phyloP scores from a whole-genome alignment of 2,113 vertebrate genomes.

The Syngnathus floridae region DNA sequence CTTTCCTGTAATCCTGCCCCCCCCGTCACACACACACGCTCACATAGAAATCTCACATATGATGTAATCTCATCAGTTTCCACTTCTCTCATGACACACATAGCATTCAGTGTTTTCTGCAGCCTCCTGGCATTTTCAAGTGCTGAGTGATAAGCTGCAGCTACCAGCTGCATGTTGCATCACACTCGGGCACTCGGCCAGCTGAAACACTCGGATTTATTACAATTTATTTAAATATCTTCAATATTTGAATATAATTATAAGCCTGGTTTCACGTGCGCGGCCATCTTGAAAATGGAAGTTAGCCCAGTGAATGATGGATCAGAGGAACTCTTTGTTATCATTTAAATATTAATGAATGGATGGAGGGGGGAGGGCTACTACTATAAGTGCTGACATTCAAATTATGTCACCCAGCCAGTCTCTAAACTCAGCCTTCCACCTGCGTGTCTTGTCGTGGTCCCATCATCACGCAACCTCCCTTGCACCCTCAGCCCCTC shows the following conservation, averaged over 20 bases:
- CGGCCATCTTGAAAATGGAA: no score
- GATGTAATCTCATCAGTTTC: background rate
- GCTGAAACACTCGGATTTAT: background rate
- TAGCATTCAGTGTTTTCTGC: background rate
- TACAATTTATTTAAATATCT: background rate
- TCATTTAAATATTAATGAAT: background rate
- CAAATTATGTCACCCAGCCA: slow-evolving; percentile 19
- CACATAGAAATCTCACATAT: background rate
- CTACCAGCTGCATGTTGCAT: slow-evolving; percentile 64
- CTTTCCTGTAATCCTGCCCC: background rate
- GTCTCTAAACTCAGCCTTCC: slow-evolving; percentile 12
- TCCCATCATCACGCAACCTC: slow-evolving; percentile 41
- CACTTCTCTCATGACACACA: background rate
- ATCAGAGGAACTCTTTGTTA: no score
- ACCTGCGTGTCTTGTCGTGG: slow-evolving; percentile 20
- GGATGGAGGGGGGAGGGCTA: slow-evolving; percentile 4
- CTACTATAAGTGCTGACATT: slow-evolving; percentile 4
- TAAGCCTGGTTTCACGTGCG: no score
- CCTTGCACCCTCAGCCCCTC: slow-evolving; percentile 4
- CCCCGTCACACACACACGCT: background rate
- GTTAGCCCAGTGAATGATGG: no score
- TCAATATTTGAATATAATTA: background rate
- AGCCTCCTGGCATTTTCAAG: slow-evolving; percentile 24
- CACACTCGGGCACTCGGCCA: slow-evolving; percentile 16
- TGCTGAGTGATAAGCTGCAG: slow-evolving; percentile 52